Percentiles rank a stretch among this genome's conserved stretches.
These are phyloP conservation scores for Dynastes tityus DNA, from an alignment of 2,888 invertebrate genomes.

Conservation along the genomic window DNA sequence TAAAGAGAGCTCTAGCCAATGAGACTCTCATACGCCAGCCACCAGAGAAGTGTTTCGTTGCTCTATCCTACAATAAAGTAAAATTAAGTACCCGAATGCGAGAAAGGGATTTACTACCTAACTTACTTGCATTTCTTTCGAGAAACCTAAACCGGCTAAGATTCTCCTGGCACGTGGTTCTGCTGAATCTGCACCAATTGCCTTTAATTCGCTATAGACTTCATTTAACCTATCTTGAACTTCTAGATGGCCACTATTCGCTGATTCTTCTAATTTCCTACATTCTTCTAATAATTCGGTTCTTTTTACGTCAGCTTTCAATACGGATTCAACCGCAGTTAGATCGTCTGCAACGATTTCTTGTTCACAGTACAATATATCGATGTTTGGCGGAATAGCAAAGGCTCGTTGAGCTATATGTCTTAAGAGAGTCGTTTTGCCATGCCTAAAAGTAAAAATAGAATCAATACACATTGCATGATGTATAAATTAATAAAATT, in stretches of 20 bases:
- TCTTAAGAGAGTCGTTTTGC: constrained; percentile 96
- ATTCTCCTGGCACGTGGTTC: constrained; percentile 97
- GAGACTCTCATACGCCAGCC: constrained; percentile 99
- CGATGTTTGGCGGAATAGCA: constrained; percentile 96
- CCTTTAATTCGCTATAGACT: constrained; percentile 94
- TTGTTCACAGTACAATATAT: constrained; percentile 97
- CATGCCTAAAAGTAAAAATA: constrained; percentile 78
- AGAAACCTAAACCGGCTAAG: constrained; percentile 97
- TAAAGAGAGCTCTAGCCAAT: constrained; percentile 94
- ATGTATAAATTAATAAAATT: neutral
- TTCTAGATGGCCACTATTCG: constrained; percentile 81
- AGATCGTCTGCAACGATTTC: constrained; percentile 97
- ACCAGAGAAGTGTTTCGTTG: constrained; percentile 91
- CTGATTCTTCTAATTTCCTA: constrained; percentile 83
- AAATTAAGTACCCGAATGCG: too few species aligned
- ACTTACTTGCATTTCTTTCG: constrained; percentile 82
- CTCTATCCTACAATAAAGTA: constrained; percentile 74
- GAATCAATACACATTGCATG: neutral
- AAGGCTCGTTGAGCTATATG: constrained; percentile 94
- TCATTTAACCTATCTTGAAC: constrained; percentile 89
- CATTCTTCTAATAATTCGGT: constrained; percentile 87
- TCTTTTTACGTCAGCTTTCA: constrained; percentile 94
- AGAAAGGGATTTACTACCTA: neutral
- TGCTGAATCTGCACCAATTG: constrained; percentile 98
- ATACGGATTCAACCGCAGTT: constrained; percentile 93